A percentile compares a stretch with the other conserved stretches of the same genome.
These are phyloP conservation scores for Bubo bubo DNA, from an alignment of 2,113 vertebrate species.

Conservation along the genomic window DNA sequence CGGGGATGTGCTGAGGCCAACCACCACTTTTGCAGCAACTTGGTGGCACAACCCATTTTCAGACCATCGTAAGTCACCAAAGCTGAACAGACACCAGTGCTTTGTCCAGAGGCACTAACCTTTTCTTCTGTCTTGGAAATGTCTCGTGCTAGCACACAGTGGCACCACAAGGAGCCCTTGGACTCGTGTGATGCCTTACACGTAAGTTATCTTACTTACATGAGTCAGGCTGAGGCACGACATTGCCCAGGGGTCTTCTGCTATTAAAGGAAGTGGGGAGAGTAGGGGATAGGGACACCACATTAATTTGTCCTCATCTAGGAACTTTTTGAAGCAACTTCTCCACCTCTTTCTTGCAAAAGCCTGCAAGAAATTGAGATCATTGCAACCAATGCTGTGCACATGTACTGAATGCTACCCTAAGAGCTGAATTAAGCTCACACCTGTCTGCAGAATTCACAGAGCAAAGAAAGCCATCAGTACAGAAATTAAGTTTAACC, in stretches of 20 bases:
- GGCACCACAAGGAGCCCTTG: neutral
- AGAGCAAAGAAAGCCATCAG: neutral
- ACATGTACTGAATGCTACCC: neutral
- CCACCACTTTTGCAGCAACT: neutral
- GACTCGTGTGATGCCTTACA: rapidly evolving
- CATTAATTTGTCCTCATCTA: neutral
- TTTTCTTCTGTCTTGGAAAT: neutral
- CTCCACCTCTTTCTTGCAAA: neutral
- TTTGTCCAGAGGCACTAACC: neutral
- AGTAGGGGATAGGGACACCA: neutral
- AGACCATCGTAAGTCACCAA: neutral
- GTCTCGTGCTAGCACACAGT: rapidly evolving
- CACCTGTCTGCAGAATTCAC: neutral
- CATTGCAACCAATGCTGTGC: neutral
- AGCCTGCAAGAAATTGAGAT: neutral
- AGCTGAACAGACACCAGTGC: neutral
- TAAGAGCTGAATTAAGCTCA: neutral
- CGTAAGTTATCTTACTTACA: neutral
- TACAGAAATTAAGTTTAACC: neutral
- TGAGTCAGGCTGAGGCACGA: neutral
- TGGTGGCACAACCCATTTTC: neutral
- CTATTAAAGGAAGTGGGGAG: neutral
- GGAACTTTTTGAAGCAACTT: neutral
- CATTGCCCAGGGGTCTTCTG: neutral
- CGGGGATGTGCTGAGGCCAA: neutral